phyloP scores from a whole-genome alignment of 1,140 invertebrate genomes.

The Brachionus angularis region DNA sequence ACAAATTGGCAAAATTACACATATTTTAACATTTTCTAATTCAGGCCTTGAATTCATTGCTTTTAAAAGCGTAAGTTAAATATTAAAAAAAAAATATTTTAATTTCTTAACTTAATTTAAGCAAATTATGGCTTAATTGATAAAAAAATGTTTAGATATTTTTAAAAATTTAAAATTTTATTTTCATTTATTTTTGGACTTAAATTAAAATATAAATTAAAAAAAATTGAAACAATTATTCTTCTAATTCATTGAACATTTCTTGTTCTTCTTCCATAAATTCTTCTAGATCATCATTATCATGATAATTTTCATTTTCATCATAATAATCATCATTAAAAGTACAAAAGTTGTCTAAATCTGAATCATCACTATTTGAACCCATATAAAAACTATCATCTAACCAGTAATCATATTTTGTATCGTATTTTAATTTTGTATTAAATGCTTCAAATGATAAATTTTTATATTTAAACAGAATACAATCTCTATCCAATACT shows the following conservation, averaged over 20 bases:
- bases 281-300: constrained; percentile 1
- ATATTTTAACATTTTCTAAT: too few species aligned
- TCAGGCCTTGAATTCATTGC: too few species aligned
- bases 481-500: background rate
- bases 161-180: too few species aligned
- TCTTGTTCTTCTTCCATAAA: background rate
- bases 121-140: too few species aligned
- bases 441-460: constrained; percentile 2
- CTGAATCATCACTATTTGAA: constrained; percentile 17
- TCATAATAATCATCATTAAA: background rate
- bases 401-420: background rate
- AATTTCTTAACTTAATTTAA: too few species aligned
- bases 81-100: too few species aligned
- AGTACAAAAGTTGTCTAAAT: too few species aligned
- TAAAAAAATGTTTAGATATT: too few species aligned
- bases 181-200: too few species aligned
- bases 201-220: background rate
- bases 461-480: background rate
- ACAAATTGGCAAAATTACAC: too few species aligned
- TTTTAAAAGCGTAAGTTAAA: too few species aligned
- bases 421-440: background rate
- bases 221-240: background rate
- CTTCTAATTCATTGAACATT: constrained; percentile 27
- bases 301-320: background rate
- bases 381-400: constrained; percentile 9